Base-by-base conservation (phyloP, 2,113 vertebrate genomes). In the Dasyornis broadbenti region DNA sequence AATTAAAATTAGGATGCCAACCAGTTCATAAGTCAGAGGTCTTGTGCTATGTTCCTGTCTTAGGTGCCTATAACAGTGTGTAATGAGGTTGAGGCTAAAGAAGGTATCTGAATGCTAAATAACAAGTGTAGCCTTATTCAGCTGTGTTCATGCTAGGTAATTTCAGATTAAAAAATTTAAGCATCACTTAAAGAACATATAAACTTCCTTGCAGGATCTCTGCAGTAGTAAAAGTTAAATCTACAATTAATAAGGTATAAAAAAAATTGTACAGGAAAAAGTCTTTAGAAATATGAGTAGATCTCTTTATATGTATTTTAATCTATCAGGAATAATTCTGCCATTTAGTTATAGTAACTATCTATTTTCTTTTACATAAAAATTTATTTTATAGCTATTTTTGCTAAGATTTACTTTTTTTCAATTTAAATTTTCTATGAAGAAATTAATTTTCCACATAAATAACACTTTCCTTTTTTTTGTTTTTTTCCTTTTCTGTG, bases 11-110 rank as follows among this genome's bases (percentile, higher is more conserved):
- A 61, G 26, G 15, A 8, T 45, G 33, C 26, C 61, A 77, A 66
- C 10, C 57, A 37, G 7, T 57, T 52, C 5, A 10, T 61, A 65
- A 61, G 3, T 76, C 5, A 39, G 26, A 66, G 3, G 4, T 71
- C 13, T 44, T 3, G 10, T 2, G 0, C 3, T 26, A n/a, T 28
- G 4, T 39, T 68, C 20, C 9, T 50, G 20, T 42, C 3, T 63
- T 52, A 63, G 11, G 15, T 72, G 11, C 2, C 2, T 59, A 7
- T 31, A 69, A 59, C 2, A 77, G 8, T 1, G 0, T 9, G 4
- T 65, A 50, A 7, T 69, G 45, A 87, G 45, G 13, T 4, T 52
- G 27, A 86, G 5, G 5, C 10, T 65, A 27, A 89, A 35, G 18
- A 45, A 40, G 3, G 6, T 50, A 12, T 10, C 10, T 49, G n/a